Percentiles rank a stretch among this genome's conserved stretches.
Evolutionary conservation across 2,113 vertebrate species (phyloP).

Genomic region (Bufo bufo): DNA sequence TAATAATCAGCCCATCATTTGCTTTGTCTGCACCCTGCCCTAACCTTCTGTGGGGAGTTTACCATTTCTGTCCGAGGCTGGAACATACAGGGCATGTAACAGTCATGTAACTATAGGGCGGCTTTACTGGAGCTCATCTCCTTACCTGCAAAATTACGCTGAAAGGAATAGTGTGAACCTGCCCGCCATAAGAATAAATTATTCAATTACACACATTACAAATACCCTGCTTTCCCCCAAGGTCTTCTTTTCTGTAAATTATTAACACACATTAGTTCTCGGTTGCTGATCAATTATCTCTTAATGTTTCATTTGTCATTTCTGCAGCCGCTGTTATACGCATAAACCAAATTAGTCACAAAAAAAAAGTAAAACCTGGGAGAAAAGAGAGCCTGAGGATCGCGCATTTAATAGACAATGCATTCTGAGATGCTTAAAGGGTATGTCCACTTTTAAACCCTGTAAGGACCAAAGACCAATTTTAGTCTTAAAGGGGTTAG

Average conservation of each 20-base stretch:
- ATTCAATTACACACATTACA: slow-evolving; percentile 49
- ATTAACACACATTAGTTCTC: slow-evolving; percentile 58
- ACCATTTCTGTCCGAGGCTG: slow-evolving; percentile 6
- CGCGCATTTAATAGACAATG: not conserved
- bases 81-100: not conserved
- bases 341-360: not conserved
- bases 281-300: slow-evolving; percentile 53
- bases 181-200: slow-evolving; percentile 29
- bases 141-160: not conserved
- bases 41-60: slow-evolving; percentile 19
- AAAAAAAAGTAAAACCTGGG: not conserved
- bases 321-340: not conserved
- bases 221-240: not conserved
- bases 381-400: not conserved
- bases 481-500: too few species aligned
- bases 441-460: not conserved
- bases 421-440: not conserved
- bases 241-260: slow-evolving; percentile 44
- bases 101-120: not conserved
- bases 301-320: slow-evolving; percentile 39
- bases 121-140: not conserved
- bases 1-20: slow-evolving; percentile 46
- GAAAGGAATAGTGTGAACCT: slow-evolving; percentile 20
- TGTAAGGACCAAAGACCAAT: not conserved
- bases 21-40: slow-evolving; percentile 32